These are phyloP conservation scores for Microplitis demolitor DNA, from an alignment of 1,140 invertebrate species.

Conservation along the genomic window DNA sequence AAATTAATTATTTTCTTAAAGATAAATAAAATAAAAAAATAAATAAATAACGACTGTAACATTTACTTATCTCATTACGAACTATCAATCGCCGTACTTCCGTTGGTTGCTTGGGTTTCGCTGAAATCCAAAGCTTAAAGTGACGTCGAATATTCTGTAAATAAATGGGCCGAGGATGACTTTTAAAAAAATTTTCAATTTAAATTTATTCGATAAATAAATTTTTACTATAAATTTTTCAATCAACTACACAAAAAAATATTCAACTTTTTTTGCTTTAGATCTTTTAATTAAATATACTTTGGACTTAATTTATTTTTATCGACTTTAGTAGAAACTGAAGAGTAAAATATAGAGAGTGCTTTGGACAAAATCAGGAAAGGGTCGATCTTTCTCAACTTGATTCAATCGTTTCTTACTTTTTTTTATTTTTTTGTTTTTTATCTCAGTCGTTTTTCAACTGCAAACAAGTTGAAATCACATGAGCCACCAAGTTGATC, in stretches of 20 bases:
- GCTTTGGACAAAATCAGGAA: background rate
- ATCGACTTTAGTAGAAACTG: background rate
- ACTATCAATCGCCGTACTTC: background rate
- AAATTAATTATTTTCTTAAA: too few species aligned
- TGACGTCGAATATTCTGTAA: background rate
- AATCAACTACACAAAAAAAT: background rate
- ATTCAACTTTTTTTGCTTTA: background rate
- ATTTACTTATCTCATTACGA: background rate
- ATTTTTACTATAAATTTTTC: background rate
- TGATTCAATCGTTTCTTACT: background rate
- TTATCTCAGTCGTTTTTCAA: background rate
- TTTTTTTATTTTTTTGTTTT: background rate
- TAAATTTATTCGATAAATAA: background rate
- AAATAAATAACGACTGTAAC: too few species aligned
- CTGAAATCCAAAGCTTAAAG: background rate
- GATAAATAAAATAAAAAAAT: too few species aligned
- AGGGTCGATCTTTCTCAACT: slow-evolving; percentile 6
- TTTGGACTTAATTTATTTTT: background rate
- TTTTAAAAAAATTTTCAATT: background rate
- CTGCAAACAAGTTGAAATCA: slow-evolving; percentile 8
- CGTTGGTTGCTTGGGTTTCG: background rate
- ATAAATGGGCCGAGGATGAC: slow-evolving; percentile 2
- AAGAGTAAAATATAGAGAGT: background rate
- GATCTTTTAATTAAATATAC: background rate
- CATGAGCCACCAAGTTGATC: background rate